Conservation (phyloP, 2,797 vertebrate genomes). For the Hyperoplus immaculatus region DNA sequence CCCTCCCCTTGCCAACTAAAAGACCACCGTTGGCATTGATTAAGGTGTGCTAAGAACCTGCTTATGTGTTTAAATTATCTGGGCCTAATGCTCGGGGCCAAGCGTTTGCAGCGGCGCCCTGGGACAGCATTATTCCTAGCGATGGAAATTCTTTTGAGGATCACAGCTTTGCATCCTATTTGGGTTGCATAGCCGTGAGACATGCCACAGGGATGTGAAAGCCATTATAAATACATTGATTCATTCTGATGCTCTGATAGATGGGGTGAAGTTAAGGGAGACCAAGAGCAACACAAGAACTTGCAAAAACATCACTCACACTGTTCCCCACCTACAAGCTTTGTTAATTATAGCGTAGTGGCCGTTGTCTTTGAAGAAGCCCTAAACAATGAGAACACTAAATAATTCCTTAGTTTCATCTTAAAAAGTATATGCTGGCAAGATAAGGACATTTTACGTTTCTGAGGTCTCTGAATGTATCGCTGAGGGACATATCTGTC, state of each 20-base stretch:
- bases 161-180: slow-evolving; percentile 88
- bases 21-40: slow-evolving; percentile 85
- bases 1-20: slow-evolving; percentile 76
- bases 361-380: slow-evolving; percentile 36
- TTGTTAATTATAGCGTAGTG: slow-evolving; percentile 55
- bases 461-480: slow-evolving; percentile 11
- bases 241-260: slow-evolving; percentile 84
- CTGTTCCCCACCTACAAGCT: slow-evolving; percentile 49
- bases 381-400: slow-evolving; percentile 50
- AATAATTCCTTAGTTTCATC: slow-evolving; percentile 35
- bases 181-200: slow-evolving; percentile 83
- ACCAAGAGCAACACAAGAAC: slow-evolving; percentile 67
- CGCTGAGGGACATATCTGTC: slow-evolving; percentile 32
- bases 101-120: slow-evolving; percentile 81
- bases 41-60: slow-evolving; percentile 87
- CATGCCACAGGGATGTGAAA: slow-evolving; percentile 78
- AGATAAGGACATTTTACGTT: slow-evolving; percentile 34
- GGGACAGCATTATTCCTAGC: slow-evolving; percentile 85
- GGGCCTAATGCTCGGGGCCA: slow-evolving; percentile 83
- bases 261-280: slow-evolving; percentile 79
- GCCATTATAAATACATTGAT: slow-evolving; percentile 87
- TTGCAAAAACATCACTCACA: slow-evolving; percentile 56
- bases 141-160: slow-evolving; percentile 87
- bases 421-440: slow-evolving; percentile 19
- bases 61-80: slow-evolving; percentile 90